These are phyloP conservation scores for Heterochromis multidens DNA, from an alignment of 2,113 vertebrate species.

Conservation along the genomic window DNA sequence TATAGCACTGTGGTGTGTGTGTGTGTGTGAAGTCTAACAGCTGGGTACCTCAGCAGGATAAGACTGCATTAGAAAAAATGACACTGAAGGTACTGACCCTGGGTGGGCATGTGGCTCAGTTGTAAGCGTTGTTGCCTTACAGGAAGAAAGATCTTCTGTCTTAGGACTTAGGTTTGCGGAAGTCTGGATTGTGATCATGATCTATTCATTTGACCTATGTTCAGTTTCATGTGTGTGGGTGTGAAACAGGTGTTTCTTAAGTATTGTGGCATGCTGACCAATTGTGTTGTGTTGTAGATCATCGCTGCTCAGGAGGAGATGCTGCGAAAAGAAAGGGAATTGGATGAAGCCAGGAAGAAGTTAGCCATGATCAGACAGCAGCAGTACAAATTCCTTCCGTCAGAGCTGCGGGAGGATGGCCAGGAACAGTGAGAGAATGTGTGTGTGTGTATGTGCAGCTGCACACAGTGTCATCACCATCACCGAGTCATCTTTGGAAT, in stretches of 20 bases:
- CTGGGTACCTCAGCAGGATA: background rate
- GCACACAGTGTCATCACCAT: background rate
- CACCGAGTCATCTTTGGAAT: conserved; percentile 12
- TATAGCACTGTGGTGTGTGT: background rate
- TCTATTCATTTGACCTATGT: background rate
- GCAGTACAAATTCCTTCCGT: conserved; percentile 97
- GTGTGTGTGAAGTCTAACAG: background rate
- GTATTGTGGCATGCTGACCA: background rate
- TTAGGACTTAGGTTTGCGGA: background rate
- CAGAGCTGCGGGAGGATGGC: conserved; percentile 89
- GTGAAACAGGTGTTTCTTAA: background rate
- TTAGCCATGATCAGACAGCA: conserved; percentile 95
- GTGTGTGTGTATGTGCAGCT: background rate
- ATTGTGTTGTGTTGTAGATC: conserved; percentile 77
- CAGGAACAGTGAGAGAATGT: conserved; percentile 72
- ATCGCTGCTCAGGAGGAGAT: conserved; percentile 98
- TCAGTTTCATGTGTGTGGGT: background rate
- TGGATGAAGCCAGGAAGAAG: conserved; percentile 92
- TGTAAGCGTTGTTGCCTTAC: background rate
- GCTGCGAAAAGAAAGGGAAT: conserved; percentile 93
- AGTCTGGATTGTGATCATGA: background rate
- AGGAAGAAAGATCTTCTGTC: background rate
- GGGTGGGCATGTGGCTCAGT: background rate
- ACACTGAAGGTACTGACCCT: background rate
- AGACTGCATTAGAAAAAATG: background rate